These are phyloP conservation scores for Pleuronectes platessa DNA, from an alignment of 2,113 vertebrate species.

Conservation along the genomic window DNA sequence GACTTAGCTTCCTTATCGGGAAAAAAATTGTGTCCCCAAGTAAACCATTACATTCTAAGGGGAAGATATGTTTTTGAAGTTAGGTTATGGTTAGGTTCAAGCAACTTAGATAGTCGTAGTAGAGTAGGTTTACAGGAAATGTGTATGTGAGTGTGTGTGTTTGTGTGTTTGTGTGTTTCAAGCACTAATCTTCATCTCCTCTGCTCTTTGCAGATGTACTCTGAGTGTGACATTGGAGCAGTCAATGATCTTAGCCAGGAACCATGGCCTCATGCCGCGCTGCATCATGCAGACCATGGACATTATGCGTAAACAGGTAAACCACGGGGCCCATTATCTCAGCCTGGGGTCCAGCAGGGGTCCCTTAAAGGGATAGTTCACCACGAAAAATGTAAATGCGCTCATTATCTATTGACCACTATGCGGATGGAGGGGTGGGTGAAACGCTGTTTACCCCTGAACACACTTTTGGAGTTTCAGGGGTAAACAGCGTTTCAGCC, in stretches of 20 bases:
- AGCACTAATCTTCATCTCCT: slow-evolving; percentile 10
- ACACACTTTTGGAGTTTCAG: too few species aligned
- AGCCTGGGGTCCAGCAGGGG: not conserved
- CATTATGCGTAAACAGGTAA: slow-evolving; percentile 98
- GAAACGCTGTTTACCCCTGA: too few species aligned
- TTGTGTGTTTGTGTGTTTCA: not conserved
- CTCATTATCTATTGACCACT: too few species aligned
- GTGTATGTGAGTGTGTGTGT: slow-evolving; percentile 3
- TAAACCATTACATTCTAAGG: too few species aligned
- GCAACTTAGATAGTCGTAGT: too few species aligned
- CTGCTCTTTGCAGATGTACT: slow-evolving; percentile 85
- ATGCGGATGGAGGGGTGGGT: too few species aligned
- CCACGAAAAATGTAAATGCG: not conserved
- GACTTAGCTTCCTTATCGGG: too few species aligned
- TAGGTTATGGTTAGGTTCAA: too few species aligned
- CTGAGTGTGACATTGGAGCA: slow-evolving; percentile 94
- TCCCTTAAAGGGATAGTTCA: not conserved
- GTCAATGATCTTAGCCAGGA: slow-evolving; percentile 90
- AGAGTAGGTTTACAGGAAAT: not conserved
- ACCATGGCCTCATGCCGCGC: slow-evolving; percentile 93
- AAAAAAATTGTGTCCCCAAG: too few species aligned
- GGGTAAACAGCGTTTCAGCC: too few species aligned
- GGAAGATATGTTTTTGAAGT: too few species aligned
- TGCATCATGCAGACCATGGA: slow-evolving; percentile 98
- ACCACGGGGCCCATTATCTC: not conserved